A percentile compares a stretch with the other conserved stretches of the same genome.
Conservation (phyloP, 2,888 invertebrate species). For the Spisula subtruncata region DNA sequence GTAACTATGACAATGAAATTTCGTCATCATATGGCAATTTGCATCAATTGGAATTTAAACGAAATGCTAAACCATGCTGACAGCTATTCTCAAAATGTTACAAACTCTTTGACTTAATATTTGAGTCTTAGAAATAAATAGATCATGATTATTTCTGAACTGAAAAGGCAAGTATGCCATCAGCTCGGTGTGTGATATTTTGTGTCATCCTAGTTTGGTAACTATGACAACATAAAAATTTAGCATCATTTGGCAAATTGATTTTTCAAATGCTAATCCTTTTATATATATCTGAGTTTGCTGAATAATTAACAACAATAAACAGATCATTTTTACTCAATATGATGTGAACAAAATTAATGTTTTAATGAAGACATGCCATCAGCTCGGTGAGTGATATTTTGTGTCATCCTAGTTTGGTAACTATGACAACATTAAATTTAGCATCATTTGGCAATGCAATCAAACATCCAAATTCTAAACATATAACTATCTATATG, state of each 20-base stretch:
- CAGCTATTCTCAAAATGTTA: too few species aligned
- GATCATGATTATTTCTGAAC: too few species aligned
- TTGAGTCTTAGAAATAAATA: too few species aligned
- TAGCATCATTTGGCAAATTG: constrained; percentile 24
- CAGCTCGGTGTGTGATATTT: constrained; percentile 33
- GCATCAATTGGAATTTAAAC: too few species aligned
- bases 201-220: constrained; percentile 31
- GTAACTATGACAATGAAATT: constrained; percentile 23
- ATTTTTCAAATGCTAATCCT: background rate
- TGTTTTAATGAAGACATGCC: background rate
- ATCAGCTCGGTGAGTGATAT: constrained; percentile 29
- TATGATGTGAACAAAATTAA: background rate
- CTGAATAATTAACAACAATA: too few species aligned
- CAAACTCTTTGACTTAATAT: too few species aligned
- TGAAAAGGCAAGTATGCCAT: too few species aligned
- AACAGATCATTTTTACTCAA: too few species aligned
- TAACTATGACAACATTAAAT: constrained; percentile 24
- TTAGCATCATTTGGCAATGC: constrained; percentile 19
- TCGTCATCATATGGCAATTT: constrained; percentile 13
- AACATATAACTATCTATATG: background rate
- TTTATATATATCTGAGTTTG: too few species aligned
- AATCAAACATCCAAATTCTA: background rate
- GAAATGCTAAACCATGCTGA: too few species aligned
- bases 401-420: constrained; percentile 16
- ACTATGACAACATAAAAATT: constrained; percentile 29